Percentiles rank a stretch among this genome's conserved stretches.
These are phyloP conservation scores for Cathartes aura DNA, from an alignment of 2,113 vertebrate species.

Conservation along the genomic window DNA sequence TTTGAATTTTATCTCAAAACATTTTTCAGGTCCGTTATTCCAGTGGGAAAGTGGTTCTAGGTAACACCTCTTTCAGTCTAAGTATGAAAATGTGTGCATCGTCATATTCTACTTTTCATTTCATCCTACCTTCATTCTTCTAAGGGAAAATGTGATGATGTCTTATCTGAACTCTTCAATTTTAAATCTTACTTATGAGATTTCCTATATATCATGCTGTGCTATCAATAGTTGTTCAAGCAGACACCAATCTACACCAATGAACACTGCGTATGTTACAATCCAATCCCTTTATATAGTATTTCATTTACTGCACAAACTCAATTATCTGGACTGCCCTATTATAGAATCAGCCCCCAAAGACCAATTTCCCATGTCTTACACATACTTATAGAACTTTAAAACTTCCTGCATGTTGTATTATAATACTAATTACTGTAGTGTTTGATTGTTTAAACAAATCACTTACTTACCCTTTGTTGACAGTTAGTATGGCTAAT, in stretches of 20 bases:
- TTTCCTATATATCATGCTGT: neutral
- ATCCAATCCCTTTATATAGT: neutral
- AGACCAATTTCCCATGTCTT: neutral
- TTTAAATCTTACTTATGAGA: neutral
- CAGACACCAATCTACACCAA: neutral
- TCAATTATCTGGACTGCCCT: slow-evolving; percentile 11
- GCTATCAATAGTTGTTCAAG: neutral
- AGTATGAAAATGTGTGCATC: neutral
- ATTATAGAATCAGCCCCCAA: neutral
- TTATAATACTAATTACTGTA: neutral
- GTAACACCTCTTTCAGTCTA: neutral
- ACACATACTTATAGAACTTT: neutral
- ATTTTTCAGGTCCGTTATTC: neutral
- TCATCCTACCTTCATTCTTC: neutral
- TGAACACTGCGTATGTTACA: neutral
- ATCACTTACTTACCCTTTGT: neutral
- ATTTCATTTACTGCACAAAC: slow-evolving; percentile 25
- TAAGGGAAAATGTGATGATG: neutral
- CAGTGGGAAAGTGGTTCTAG: neutral
- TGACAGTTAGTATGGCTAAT: neutral
- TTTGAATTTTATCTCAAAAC: neutral
- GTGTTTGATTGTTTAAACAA: neutral
- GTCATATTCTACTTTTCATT: neutral
- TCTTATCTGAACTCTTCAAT: neutral
- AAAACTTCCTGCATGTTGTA: neutral